phyloP scores from a whole-genome alignment of 2,113 vertebrate species.

The Thalassarche chlororhynchos region DNA sequence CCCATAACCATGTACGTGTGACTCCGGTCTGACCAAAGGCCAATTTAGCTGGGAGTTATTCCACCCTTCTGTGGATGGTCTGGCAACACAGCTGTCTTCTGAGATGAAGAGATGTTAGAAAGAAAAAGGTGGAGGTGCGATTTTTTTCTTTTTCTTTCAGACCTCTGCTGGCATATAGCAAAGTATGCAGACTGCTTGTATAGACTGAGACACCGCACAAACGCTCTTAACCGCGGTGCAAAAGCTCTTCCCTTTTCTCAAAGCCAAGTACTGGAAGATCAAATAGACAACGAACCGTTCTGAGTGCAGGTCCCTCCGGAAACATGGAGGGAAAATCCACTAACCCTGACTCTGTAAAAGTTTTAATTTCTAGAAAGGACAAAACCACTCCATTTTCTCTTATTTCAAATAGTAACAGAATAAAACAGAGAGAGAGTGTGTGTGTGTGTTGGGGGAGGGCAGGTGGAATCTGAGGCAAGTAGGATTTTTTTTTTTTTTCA shows the following conservation, averaged over 20 bases:
- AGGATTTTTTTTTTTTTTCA: background rate
- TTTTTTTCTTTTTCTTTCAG: background rate
- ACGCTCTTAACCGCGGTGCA: background rate
- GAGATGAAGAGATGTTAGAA: background rate
- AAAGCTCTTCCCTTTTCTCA: background rate
- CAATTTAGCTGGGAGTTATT: background rate
- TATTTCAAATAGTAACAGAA: background rate
- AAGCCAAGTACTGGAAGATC: background rate
- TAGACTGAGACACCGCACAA: background rate
- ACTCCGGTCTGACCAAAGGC: background rate
- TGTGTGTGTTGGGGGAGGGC: background rate
- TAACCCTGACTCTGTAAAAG: background rate
- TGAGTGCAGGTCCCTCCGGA: background rate
- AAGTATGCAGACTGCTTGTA: background rate
- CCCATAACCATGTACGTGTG: background rate
- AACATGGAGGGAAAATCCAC: background rate
- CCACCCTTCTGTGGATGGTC: background rate
- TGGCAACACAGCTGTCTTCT: background rate
- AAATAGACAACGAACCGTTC: rapidly evolving
- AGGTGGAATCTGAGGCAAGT: background rate
- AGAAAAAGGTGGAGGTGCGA: background rate
- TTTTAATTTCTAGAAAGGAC: background rate
- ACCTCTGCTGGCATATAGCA: background rate
- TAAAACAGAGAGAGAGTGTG: background rate
- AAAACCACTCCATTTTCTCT: background rate